Percentiles rank a stretch among this genome's conserved stretches.
These are phyloP conservation scores for Oasisia sp. DNA, from an alignment of 2,888 invertebrate genomes.

Conservation along the genomic window DNA sequence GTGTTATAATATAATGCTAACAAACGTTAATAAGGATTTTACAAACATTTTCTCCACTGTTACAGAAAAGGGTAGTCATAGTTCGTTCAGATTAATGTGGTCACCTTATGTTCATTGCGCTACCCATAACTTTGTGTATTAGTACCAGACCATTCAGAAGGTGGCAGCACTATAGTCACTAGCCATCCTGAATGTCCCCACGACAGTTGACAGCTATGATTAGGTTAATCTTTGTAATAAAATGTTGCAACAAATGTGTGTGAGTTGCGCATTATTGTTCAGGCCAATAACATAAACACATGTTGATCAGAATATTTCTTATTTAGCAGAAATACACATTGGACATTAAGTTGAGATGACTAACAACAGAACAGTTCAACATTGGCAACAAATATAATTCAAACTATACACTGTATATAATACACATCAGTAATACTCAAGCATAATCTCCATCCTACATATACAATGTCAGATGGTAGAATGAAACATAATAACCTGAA, in stretches of 20 bases:
- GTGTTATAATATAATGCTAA: not conserved
- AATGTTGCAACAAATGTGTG: not conserved
- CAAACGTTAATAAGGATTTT: not conserved
- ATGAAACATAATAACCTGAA: not conserved
- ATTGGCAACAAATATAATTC: not conserved
- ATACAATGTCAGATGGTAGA: not conserved
- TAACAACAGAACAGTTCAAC: not conserved
- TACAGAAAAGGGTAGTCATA: not conserved
- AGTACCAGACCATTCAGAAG: slow-evolving; percentile 1
- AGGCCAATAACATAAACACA: not conserved
- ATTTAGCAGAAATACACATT: slow-evolving; percentile 3
- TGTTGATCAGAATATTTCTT: not conserved
- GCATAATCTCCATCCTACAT: not conserved
- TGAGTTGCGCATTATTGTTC: not conserved
- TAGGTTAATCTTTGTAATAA: not conserved
- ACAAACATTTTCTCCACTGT: too few species aligned
- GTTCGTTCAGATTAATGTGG: not conserved
- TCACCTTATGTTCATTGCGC: not conserved
- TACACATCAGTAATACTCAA: slow-evolving; percentile 8
- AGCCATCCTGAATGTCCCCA: not conserved
- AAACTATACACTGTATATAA: not conserved
- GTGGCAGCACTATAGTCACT: not conserved
- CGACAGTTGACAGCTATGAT: not conserved
- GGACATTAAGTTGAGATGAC: not conserved
- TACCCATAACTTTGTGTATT: not conserved